Base-by-base conservation (phyloP, 2,113 vertebrate genomes). In the Rhabdomys dilectus region DNA sequence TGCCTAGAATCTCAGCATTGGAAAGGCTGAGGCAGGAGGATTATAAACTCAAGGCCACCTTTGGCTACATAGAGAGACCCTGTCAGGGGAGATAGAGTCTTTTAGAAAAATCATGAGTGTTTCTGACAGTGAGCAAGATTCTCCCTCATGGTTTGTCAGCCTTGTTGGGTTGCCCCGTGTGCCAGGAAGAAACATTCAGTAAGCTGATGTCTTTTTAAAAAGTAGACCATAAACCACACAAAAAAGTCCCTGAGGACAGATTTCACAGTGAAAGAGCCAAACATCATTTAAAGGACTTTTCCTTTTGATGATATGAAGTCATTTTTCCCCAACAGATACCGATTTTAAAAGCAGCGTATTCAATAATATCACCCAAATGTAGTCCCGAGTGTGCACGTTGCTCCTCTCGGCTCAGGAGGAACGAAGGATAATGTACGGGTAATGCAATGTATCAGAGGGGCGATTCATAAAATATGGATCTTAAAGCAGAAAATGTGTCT, bases 201-300 rank as follows among this genome's bases (percentile, higher is more conserved):
- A 21, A 90, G 45, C 36, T 2, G 10, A 53, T 77, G 70, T 93
- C 64, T 51, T 73, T 42, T n/a, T 19, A 45, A 89, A 58, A 89
- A 88, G 26, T 62, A 93, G 56, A 26, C 22, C 24, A 2, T 13
- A 89, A 58, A 34, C 22, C 42, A 76, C 93, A 91, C 66, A 42
- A 64, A 51, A 92, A 92, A 97, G 95, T 97, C 98, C 80, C 94
- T 85, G 81, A 94, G 91, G 96, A 86, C 51, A 96, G 92, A 26
- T 97, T 97, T 93, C 85, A 92, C 36, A 58, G 85, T 56, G 73
- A 96, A 95, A 42, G 4, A 93, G 89, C 85, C 98, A 97, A 98
- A 97, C 94, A 97, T 80, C 96, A 97, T 97, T 76, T 97, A 97
- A 98, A 97, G 96, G 93, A 97, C 77, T 89, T 91, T 76, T 89